Conservation (phyloP, 1,140 invertebrate genomes). For the Drosophila cardini region DNA sequence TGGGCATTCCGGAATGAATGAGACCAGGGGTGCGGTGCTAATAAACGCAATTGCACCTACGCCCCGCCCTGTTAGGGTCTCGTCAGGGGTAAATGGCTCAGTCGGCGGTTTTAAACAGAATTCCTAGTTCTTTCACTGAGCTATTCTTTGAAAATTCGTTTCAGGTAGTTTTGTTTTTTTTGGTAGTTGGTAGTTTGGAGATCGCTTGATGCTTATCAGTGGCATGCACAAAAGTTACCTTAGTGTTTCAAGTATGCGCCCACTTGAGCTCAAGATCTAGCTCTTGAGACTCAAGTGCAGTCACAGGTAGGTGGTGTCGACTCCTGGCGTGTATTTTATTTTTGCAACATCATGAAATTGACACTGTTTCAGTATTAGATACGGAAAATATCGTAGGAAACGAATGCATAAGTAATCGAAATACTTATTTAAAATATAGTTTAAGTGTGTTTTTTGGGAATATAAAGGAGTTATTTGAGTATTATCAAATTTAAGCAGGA, state of each 20-base stretch:
- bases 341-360: constrained; percentile 60
- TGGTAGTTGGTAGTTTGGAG: not conserved
- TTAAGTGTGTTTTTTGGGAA: no score
- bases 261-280: constrained; percentile 73
- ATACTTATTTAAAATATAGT: not conserved
- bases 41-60: constrained; percentile 84
- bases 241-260: constrained; percentile 75
- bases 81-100: constrained; percentile 60
- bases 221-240: constrained; percentile 39
- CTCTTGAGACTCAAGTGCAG: constrained; percentile 72
- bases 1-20: constrained; percentile 43
- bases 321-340: constrained; percentile 46
- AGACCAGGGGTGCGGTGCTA: constrained; percentile 68
- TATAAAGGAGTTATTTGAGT: not conserved
- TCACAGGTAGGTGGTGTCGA: constrained; percentile 63
- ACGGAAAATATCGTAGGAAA: not conserved
- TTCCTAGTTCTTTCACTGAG: constrained; percentile 44
- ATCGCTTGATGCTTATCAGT: constrained; percentile 66
- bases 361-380: not conserved
- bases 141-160: constrained; percentile 55
- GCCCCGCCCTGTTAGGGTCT: constrained; percentile 60
- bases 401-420: not conserved
- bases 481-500: not conserved
- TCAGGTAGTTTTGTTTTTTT: constrained; percentile 28
- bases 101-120: constrained; percentile 82